Evolutionary conservation across 2,888 invertebrate species (phyloP), one percentile per base, ranked within the genome.

Genomic region (Hedychridium roseum): DNA sequence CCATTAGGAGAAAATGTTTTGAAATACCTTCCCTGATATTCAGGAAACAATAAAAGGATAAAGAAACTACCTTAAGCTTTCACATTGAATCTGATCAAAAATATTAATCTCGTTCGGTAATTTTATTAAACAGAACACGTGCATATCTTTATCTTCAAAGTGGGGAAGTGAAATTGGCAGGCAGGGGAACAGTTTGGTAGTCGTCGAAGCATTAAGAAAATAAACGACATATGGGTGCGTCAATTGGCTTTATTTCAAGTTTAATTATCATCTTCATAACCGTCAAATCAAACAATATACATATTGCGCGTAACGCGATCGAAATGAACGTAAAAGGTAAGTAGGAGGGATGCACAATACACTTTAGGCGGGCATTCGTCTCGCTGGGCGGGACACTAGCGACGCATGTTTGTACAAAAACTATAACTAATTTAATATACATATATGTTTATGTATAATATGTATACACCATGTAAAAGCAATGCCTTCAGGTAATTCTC

Each of bases 401-500:
- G 60, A 63, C 64, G 64, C 67, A 60, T 68, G 66, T 75, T 74
- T 74, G 73, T 75, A 76, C 73, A 76, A 76, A 76, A 75, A 69
- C 70, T 73, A 74, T 70, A 70, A 70, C 67, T 74, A 74, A 68
- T 54, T 59, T 49, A 52, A 60, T 64, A 52, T 62, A 68, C 67
- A 68, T 68, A 64, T 64, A 48, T 64, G 59, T 68, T 60, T 69
- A 67, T 67, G 61, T 67, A 60, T 62, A 65, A 64, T 60, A 68
- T 73, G 67, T 65, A 63, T 68, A 63, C 64, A 70, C 66, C 68
- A 70, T 66, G 68, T 60, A 63, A 58, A 70, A 74, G 69, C 73
- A 70, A 66, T 73, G 70, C 69, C 63, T 69, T 69, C 56, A 64
- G 70, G 65, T 52, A 58, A 59, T 47, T 48, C 21, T 50, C 42